These are phyloP conservation scores for Hedychridium roseum DNA, from an alignment of 2,888 invertebrate genomes.

Conservation along the genomic window DNA sequence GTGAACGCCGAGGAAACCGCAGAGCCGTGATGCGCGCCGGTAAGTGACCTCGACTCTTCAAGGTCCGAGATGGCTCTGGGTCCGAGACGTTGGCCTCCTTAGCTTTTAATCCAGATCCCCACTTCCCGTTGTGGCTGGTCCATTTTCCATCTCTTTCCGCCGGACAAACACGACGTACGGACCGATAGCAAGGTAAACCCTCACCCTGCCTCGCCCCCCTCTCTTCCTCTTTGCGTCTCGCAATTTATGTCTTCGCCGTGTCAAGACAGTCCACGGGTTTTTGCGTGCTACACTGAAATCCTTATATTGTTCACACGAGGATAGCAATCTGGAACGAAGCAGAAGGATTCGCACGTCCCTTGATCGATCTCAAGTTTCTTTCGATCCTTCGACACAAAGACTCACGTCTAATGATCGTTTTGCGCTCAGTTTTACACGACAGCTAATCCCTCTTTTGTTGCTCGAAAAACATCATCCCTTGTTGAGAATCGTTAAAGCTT, in stretches of 20 bases:
- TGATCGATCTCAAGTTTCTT: too few species aligned
- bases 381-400: too few species aligned
- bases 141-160: constrained; percentile 60
- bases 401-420: too few species aligned
- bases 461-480: too few species aligned
- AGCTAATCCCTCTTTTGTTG: too few species aligned
- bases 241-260: constrained; percentile 9
- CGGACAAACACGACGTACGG: constrained; percentile 16
- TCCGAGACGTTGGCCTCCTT: constrained; percentile 62
- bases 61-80: constrained; percentile 62
- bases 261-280: too few species aligned
- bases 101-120: constrained; percentile 64
- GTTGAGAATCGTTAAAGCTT: too few species aligned
- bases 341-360: too few species aligned
- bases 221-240: constrained; percentile 1
- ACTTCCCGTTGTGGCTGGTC: constrained; percentile 57
- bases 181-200: constrained; percentile 35
- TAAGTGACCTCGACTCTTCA: constrained; percentile 52
- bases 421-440: too few species aligned
- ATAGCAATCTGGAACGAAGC: too few species aligned
- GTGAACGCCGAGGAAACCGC: constrained; percentile 12
- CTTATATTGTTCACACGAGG: too few species aligned
- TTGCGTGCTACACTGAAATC: too few species aligned
- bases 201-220: neutral
- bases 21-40: constrained; percentile 37